phyloP scores from a whole-genome alignment of 2,888 invertebrate genomes.

The Halictus quadricinctus region DNA sequence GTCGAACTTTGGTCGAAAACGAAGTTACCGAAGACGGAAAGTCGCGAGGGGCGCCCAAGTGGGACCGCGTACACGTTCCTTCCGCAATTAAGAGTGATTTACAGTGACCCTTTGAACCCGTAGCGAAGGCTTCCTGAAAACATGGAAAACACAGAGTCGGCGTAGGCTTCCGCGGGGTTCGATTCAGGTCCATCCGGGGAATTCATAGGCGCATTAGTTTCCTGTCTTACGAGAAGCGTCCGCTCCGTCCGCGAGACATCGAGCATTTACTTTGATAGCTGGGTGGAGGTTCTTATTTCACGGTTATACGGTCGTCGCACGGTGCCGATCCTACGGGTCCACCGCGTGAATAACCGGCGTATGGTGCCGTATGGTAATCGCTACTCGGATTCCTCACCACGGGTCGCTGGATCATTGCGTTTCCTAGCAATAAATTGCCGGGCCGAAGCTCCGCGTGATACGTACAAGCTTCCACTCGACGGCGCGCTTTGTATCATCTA shows the following conservation, averaged over 20 bases:
- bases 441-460: constrained; percentile 61
- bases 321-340: constrained; percentile 51
- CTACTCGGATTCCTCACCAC: constrained; percentile 62
- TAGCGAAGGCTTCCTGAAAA: constrained; percentile 18
- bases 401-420: constrained; percentile 63
- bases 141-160: constrained; percentile 13
- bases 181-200: constrained; percentile 29
- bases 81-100: constrained; percentile 46
- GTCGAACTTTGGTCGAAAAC: neutral
- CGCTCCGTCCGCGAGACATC: constrained; percentile 64
- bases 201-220: constrained; percentile 44
- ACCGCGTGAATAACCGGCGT: constrained; percentile 51
- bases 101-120: constrained; percentile 23
- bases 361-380: constrained; percentile 68
- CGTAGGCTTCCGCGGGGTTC: neutral
- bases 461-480: constrained; percentile 54
- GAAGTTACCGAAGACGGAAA: neutral
- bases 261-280: constrained; percentile 47
- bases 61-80: constrained; percentile 14
- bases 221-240: constrained; percentile 41
- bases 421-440: constrained; percentile 65
- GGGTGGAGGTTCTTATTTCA: constrained; percentile 52
- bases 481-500: constrained; percentile 57
- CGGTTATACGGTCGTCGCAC: constrained; percentile 30
- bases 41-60: neutral